Evolutionary conservation across 2,113 vertebrate species (phyloP), one percentile per base, ranked within the genome.

Genomic region (Heterotis niloticus): DNA sequence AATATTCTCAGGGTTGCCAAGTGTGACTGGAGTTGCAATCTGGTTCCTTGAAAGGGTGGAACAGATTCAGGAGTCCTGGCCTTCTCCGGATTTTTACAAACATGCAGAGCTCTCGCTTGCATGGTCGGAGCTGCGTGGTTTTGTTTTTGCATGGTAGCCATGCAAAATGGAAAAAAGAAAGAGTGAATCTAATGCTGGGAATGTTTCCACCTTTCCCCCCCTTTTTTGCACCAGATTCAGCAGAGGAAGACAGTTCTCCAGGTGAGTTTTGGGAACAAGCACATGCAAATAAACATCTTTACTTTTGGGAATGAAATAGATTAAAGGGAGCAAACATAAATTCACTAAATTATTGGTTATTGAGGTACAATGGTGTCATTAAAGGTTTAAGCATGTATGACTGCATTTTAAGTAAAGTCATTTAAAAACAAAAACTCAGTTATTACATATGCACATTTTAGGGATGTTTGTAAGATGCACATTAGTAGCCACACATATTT

Each of bases 241-340:
- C 93, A 95, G 94, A 93, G 90, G 94, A 93, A 92, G 94, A 81
- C 90, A 94, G 90, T 91, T 91, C 92, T 92, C 95, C 95, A 96
- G 97, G 97, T 99, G 93, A 99, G 96, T 95, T 83, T 86, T 76
- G 82, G 20, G 52, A 16, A 59, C 29, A 51, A 34, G 23, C 20
- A 23, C 24, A 72, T 71, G 17, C 5, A 56, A 5, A 56, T 13
- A 56, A 18, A 70, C 11, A 56, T 20, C 44, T 23, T 54, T 10
- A 20, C 54, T n/a, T 9, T 1, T 72, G 12, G 4, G 69, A 54
- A 72, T 72, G 51, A 72, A n/a, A 54, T 23, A 72, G 10, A 10
- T n/a, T 26, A 18, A 23, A 57, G n/a, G 56, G 24, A 11, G 56
- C 23, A 56, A 10, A 18, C 4, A 65, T n/a, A 73, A 59, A 17